These are phyloP conservation scores for Ischnus inquisitorius DNA, from an alignment of 2,888 invertebrate species.

Conservation along the genomic window DNA sequence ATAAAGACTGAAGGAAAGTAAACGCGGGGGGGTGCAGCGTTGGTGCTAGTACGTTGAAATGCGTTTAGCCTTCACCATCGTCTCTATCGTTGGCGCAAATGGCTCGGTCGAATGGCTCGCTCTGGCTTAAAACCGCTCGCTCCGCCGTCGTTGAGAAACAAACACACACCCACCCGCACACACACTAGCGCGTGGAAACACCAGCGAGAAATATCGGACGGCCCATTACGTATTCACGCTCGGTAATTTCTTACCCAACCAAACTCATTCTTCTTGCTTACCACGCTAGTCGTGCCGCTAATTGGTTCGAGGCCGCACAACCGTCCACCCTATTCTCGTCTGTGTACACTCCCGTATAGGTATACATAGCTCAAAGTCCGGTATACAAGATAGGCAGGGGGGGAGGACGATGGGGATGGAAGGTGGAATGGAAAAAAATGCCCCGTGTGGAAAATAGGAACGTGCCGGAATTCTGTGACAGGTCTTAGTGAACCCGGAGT, in stretches of 20 bases:
- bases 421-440: conserved; percentile 22
- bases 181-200: conserved; percentile 12
- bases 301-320: conserved; percentile 72
- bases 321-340: conserved; percentile 28
- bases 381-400: conserved; percentile 3
- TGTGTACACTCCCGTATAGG: conserved; percentile 3
- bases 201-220: conserved; percentile 68
- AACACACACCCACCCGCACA: conserved; percentile 1
- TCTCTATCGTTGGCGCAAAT: conserved; percentile 59
- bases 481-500: conserved; percentile 37
- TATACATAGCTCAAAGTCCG: conserved; percentile 25
- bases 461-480: conserved; percentile 48
- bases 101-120: conserved; percentile 50
- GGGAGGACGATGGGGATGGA: neutral
- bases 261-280: conserved; percentile 76
- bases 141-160: conserved; percentile 29
- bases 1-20: neutral
- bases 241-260: conserved; percentile 74
- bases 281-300: conserved; percentile 66
- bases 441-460: conserved; percentile 43
- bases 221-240: conserved; percentile 72
- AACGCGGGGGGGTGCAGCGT: neutral
- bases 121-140: conserved; percentile 45
- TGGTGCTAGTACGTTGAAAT: conserved; percentile 30
- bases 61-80: conserved; percentile 32